Base-by-base conservation (phyloP, 2,113 vertebrate species). In the Prochilodus magdalenae region DNA sequence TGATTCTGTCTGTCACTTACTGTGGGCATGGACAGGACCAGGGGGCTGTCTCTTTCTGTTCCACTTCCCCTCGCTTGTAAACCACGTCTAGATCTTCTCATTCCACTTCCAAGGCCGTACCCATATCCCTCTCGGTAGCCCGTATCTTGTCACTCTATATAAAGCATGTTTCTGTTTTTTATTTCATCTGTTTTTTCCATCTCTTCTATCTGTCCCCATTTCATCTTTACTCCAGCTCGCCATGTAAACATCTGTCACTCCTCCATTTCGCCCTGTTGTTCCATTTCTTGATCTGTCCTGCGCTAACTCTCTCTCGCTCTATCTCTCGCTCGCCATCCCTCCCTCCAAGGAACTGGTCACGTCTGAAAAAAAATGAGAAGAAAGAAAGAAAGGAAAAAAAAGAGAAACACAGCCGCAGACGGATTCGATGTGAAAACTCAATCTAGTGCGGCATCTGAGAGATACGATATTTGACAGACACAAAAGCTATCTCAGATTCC, bases 401-500 rank as follows among this genome's bases (percentile, higher is more conserved):
- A 57, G 53, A 29, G 26, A 49, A 20, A 44, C 4, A 8, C 67
- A 30, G 53, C 33, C 69, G 71, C 40, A 77, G 78, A 86, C 83
- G 18, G 77, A 83, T 77, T n/a, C 75, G 66, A 65, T 69, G 53
- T 75, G 59, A 78, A 51, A 75, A 82, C 49, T 82, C 7, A 79
- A 66, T 86, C 73, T 74, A 76, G 36, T 74, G 79, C 59, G 66
- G 67, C 66, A 75, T 82, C 67, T 57, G 77, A 75, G 59, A 72
- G 67, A 26, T 7, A 66, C 24, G n/a, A 73, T 60, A 65, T 76
- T 71, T 86, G 77, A 70, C 77, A 80, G 74, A 83, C 53, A 67
- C 73, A 83, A 83, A 81, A 79, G 27, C 40, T 55, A 59, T 49
- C 67, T 78, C 30, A 24, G 33, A 80, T 53, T 79, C 47, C 81